Evolutionary conservation across 2,797 vertebrate genomes (phyloP), one percentile per base, ranked within the genome.

Genomic region (Xiphophorus birchmanni): DNA sequence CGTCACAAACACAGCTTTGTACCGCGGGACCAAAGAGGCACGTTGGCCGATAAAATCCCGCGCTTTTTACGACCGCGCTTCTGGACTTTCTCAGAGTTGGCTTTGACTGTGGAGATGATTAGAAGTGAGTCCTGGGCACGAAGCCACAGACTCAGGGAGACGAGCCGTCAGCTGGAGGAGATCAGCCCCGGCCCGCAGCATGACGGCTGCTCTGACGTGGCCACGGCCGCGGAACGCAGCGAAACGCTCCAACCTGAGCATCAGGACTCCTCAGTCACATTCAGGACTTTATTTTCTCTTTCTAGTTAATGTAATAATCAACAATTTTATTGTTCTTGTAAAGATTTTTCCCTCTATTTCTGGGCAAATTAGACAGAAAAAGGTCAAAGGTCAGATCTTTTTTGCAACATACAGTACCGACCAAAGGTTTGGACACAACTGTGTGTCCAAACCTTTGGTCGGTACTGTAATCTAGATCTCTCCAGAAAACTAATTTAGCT

Each of bases 61-160:
- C 12, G 10, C 13, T 71, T 72, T 71, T 72, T 72, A 72, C 29
- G 44, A 72, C 42, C 84, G 50, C 26, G 79, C 77, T 87, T 42
- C 84, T 90, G 81, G 88, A 86, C 84, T 91, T 89, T 84, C 82
- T 89, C 83, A 78, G 35, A 83, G 84, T 21, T 74, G 71, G 29
- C 32, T 87, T 89, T 89, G 85, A 90, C 88, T 88, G 85, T 32
- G 74, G 82, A 88, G 86, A 91, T 93, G 87, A 94, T 94, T 93
- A 90, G 84, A 94, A 93, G 86, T 90, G 91, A 95, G 78, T 73
- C 81, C 80, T 81, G 85, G 86, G 86, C 84, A 76, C 79, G 10
- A 80, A 86, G 87, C 87, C 89, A 82, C 73, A 76, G 79, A 83
- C 84, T 82, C 91, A 84, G 45, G 69, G 82, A 86, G 86, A 80